Conservation (phyloP, 2,113 vertebrate species). For the Aegotheles bennettii region DNA sequence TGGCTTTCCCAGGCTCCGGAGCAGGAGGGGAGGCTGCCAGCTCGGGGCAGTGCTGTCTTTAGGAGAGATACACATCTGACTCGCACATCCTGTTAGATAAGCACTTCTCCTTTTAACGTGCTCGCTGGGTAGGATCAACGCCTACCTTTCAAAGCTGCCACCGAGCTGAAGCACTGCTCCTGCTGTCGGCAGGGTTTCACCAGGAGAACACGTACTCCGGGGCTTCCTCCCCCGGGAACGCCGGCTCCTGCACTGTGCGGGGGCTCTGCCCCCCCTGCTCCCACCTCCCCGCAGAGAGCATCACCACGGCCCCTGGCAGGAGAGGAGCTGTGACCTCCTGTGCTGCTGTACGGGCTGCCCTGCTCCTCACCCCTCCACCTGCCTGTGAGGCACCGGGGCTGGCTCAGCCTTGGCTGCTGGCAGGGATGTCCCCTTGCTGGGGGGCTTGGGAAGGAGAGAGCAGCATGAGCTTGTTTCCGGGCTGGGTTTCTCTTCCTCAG, state of each 20-base stretch:
- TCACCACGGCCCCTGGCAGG: background rate
- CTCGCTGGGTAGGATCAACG: background rate
- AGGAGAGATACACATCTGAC: background rate
- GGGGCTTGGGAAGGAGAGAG: background rate
- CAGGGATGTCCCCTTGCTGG: background rate
- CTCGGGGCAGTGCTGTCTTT: accelerated
- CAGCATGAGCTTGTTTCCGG: accelerated
- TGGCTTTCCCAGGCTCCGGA: background rate
- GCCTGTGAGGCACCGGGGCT: accelerated
- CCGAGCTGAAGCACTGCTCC: background rate
- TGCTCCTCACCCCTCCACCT: background rate
- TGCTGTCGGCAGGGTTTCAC: background rate
- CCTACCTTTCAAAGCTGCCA: background rate
- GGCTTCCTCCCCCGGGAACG: background rate
- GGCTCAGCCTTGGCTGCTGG: background rate
- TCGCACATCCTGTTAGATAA: background rate
- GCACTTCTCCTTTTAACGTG: accelerated
- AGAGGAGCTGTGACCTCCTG: background rate
- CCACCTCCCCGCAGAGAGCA: background rate
- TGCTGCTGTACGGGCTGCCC: background rate
- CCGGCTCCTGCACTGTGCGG: accelerated
- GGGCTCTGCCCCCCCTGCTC: background rate
- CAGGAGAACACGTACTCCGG: accelerated
- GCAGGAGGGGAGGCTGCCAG: background rate
- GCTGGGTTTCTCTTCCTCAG: background rate